Evolutionary conservation across 1,140 invertebrate genomes (phyloP), one percentile per base, ranked within the genome.

Genomic region (Drosophila equinoxialis): DNA sequence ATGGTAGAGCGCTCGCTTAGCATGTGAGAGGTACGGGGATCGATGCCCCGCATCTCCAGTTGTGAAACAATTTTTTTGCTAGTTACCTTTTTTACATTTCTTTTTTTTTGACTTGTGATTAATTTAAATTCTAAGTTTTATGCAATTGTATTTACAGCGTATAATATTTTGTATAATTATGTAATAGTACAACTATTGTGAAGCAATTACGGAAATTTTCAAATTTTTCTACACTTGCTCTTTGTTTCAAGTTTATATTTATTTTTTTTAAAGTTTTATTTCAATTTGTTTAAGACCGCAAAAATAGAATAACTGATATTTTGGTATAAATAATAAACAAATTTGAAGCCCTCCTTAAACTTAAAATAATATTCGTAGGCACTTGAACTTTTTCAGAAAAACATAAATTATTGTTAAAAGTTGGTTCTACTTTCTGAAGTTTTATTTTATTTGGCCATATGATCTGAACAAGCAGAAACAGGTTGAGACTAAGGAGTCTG

Each of bases 1-100:
- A 95, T 95, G 95, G 95, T 96, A 96, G 95, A 96, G 95, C 95
- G 95, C 95, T 96, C 94, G 95, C 95, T 96, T 96, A 95, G 95
- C 95, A 96, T 96, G 95, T 94, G 95, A 96, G 95, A 96, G 95
- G 95, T 95, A 96, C 95, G 93, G 94, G 95, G 95, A 96, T 96
- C 95, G 95, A 96, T 95, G 93, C 83, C 95, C 95, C 94, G 94
- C 94, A 94, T 94, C 95, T 91, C 90, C 90, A 91, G 6, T 33
- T 1, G 26, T 11, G 6, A 20, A 10, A 2, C 39, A 57, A 57
- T 30, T 54, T 61, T 39, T 51, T 60, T 10, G 6, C 2, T 2
- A 6, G 6, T 11, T 26, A 17, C 2, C 17, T 4, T 59, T 35
- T 35, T 59, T 66, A 7, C 13, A 13, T 8, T 35, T 8, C 0